These are phyloP conservation scores for Cyprinella venusta DNA, from an alignment of 2,797 vertebrate species.

Conservation along the genomic window DNA sequence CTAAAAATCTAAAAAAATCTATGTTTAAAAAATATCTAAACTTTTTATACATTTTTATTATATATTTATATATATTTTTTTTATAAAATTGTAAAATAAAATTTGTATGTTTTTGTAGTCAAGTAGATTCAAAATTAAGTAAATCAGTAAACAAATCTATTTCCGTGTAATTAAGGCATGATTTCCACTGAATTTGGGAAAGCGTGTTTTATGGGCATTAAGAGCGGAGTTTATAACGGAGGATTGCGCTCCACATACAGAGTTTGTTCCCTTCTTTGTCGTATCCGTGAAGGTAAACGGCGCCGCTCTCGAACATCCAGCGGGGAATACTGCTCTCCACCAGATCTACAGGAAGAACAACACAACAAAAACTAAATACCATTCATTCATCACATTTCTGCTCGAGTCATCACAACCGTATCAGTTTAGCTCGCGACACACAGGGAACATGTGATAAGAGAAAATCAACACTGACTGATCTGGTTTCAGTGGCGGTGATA, in stretches of 20 bases:
- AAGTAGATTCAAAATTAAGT: too few relatives aligned
- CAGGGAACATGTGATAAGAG: neutral
- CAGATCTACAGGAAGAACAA: slow-evolving; percentile 78
- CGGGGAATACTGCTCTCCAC: slow-evolving; percentile 87
- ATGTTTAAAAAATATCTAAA: too few relatives aligned
- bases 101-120: too few relatives aligned
- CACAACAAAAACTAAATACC: neutral
- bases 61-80: too few relatives aligned
- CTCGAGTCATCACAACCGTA: neutral
- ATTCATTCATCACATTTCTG: neutral
- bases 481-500: neutral
- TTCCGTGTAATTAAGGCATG: neutral
- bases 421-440: neutral
- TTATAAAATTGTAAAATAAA: too few relatives aligned
- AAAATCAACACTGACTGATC: neutral
- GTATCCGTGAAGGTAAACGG: slow-evolving; percentile 93
- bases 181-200: neutral
- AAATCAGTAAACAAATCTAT: neutral
- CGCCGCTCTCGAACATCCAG: slow-evolving; percentile 90
- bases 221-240: neutral
- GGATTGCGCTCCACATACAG: slow-evolving; percentile 79
- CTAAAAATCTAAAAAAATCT: too few relatives aligned
- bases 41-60: too few relatives aligned
- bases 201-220: too few relatives aligned
- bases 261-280: slow-evolving; percentile 98